Conservation (phyloP, 64 coral and sea anemone genomes). For the Exaiptasia diaphana region DNA sequence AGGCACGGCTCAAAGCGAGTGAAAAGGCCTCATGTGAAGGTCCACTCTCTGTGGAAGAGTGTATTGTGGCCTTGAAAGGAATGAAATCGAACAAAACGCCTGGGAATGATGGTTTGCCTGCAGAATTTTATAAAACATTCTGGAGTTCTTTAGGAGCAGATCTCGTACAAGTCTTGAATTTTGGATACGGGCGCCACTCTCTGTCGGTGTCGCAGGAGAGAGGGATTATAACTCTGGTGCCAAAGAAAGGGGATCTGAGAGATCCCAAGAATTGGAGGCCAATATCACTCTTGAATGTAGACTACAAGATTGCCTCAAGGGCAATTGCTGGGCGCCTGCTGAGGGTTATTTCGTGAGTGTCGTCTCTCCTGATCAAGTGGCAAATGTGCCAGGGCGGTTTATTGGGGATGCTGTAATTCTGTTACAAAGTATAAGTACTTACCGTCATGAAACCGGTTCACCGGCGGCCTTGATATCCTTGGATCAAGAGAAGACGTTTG, state of each 20-base stretch:
- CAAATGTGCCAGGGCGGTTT: slow-evolving; percentile 28
- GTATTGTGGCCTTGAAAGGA: background rate
- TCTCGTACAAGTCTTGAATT: background rate
- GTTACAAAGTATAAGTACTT: background rate
- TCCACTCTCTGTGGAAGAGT: background rate
- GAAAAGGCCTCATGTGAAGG: background rate
- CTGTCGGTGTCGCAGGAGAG: background rate
- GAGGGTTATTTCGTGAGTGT: background rate
- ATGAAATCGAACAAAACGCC: slow-evolving; percentile 10
- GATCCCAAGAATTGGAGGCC: slow-evolving; percentile 43
- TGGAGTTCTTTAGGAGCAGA: background rate
- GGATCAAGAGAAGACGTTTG: slow-evolving; percentile 57
- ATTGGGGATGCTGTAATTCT: slow-evolving; percentile 20
- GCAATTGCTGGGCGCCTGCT: slow-evolving; percentile 33
- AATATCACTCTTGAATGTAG: background rate
- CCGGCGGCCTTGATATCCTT: background rate
- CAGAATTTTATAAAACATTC: slow-evolving; percentile 52
- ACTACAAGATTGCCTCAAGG: slow-evolving; percentile 59
- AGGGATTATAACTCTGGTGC: slow-evolving; percentile 1
- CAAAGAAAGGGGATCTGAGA: slow-evolving; percentile 13
- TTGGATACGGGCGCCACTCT: background rate
- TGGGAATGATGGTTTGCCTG: slow-evolving; percentile 32
- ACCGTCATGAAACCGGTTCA: background rate
- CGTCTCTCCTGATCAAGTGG: slow-evolving; percentile 12
- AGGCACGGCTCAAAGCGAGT: background rate